phyloP scores from a whole-genome alignment of 2,888 invertebrate species.

The Polyommatus icarus region DNA sequence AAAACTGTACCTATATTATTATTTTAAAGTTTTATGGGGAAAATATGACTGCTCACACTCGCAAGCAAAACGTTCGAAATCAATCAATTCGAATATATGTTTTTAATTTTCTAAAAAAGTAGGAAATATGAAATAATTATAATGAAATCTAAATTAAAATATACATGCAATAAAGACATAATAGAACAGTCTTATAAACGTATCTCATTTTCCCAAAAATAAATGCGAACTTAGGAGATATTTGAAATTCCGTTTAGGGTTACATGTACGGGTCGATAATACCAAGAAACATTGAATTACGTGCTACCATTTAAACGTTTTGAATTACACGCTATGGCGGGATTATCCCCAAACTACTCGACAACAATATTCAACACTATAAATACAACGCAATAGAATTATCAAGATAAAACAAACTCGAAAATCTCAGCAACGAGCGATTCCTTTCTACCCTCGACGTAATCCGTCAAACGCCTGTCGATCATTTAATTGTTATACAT shows the following conservation, averaged over 20 bases:
- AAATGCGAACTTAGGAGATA: slow-evolving; percentile 9
- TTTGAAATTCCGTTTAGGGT: not conserved
- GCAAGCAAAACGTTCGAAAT: not conserved
- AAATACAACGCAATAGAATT: slow-evolving; percentile 20
- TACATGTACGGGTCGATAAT: not conserved
- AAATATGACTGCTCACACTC: not conserved
- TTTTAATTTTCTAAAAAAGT: not conserved
- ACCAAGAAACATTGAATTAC: slow-evolving; percentile 10
- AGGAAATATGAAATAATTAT: not conserved
- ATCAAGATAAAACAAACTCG: slow-evolving; percentile 23
- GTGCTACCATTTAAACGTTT: not conserved
- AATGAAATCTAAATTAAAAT: not conserved
- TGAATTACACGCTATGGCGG: slow-evolving; percentile 15
- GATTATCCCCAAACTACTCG: not conserved
- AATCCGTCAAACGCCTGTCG: not conserved
- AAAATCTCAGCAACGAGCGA: slow-evolving; percentile 26
- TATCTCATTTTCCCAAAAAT: not conserved
- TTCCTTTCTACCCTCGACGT: not conserved
- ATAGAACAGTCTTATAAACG: slow-evolving; percentile 14
- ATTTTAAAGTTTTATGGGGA: not conserved
- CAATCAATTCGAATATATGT: not conserved
- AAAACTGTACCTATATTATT: not conserved
- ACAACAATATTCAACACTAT: slow-evolving; percentile 28
- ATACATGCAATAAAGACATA: not conserved
- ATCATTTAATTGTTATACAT: not conserved